A percentile compares a stretch with the other conserved stretches of the same genome.
phyloP scores from a whole-genome alignment of 1,140 invertebrate genomes.

The Bacillus rossius region DNA sequence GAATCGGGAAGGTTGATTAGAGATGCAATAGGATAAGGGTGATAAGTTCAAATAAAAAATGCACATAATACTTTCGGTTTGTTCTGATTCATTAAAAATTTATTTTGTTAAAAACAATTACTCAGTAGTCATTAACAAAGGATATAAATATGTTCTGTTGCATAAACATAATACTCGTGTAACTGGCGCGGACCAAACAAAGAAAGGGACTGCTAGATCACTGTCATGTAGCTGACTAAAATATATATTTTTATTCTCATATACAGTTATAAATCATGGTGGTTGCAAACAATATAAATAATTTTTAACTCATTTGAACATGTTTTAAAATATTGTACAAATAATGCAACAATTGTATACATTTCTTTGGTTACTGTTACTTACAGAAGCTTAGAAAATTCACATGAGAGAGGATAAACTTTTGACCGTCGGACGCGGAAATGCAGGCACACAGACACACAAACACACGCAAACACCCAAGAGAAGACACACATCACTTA shows the following conservation, averaged over 20 bases:
- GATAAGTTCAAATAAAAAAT: conserved; percentile 9
- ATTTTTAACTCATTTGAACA: neutral
- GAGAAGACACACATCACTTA: too few species aligned
- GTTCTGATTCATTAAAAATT: conserved; percentile 22
- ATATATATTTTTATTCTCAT: conserved; percentile 3
- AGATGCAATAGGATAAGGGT: conserved; percentile 1
- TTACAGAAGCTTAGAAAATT: conserved; percentile 8
- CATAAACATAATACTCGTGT: conserved; percentile 18
- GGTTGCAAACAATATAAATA: conserved; percentile 1
- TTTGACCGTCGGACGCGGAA: too few species aligned
- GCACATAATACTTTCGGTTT: conserved; percentile 18
- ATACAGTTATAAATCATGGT: neutral
- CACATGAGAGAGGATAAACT: neutral
- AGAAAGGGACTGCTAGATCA: conserved; percentile 13
- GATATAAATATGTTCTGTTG: conserved; percentile 20
- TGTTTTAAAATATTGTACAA: conserved; percentile 5
- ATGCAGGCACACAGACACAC: too few species aligned
- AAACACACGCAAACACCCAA: too few species aligned
- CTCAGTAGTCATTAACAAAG: conserved; percentile 21
- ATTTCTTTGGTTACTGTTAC: conserved; percentile 5
- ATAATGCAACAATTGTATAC: conserved; percentile 3
- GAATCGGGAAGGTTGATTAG: too few species aligned
- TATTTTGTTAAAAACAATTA: conserved; percentile 25
- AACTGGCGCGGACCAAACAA: conserved; percentile 12
- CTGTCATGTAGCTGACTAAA: conserved; percentile 10